Evolutionary conservation across 2,797 vertebrate genomes (phyloP).

Genomic region (Mus spretus): DNA sequence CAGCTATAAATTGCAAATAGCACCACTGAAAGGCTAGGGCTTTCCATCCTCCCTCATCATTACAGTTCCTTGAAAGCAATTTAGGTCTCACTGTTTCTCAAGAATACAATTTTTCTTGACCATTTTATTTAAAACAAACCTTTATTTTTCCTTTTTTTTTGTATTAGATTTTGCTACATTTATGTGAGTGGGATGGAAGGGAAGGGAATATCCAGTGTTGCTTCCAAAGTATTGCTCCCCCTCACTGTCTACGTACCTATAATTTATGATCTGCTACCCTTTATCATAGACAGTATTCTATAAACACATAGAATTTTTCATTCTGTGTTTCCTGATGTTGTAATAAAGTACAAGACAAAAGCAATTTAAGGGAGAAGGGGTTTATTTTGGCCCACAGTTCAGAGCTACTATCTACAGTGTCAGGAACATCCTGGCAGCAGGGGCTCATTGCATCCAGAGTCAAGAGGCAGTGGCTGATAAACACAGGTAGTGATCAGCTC

Average conservation of each 20-base stretch:
- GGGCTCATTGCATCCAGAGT: background rate
- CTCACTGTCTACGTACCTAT: background rate
- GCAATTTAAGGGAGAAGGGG: background rate
- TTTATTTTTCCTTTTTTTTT: background rate
- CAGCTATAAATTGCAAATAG: background rate
- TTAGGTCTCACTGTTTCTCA: conserved; percentile 41
- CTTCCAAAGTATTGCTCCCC: background rate
- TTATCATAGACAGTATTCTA: background rate
- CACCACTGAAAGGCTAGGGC: background rate
- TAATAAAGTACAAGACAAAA: background rate
- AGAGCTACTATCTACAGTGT: background rate
- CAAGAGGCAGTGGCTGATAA: background rate
- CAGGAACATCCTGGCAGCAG: background rate
- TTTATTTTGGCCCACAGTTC: background rate
- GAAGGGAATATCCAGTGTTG: background rate
- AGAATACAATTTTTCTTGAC: conserved; percentile 43
- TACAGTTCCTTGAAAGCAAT: background rate
- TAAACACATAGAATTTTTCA: background rate
- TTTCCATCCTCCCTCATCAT: background rate
- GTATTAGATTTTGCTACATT: background rate
- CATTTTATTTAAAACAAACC: conserved; percentile 7
- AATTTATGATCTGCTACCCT: background rate
- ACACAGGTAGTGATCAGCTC: background rate
- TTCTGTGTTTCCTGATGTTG: background rate
- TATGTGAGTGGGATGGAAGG: background rate